Evolutionary conservation across 2,797 vertebrate genomes (phyloP).

Genomic region (Calcarius lapponicus): DNA sequence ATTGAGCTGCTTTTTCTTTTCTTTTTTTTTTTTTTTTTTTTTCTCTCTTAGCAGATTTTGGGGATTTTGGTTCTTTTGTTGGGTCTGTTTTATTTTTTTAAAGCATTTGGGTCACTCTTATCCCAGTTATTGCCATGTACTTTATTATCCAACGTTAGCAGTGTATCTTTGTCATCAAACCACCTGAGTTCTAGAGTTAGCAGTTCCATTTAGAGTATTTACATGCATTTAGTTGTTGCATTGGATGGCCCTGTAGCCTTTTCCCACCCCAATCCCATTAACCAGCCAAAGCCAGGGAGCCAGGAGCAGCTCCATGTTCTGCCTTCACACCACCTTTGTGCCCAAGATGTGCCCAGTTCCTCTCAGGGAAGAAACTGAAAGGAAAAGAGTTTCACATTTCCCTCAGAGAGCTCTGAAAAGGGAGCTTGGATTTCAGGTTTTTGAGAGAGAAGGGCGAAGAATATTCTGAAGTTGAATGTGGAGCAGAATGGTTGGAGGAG

Average conservation of each 20-base stretch:
- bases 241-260: neutral
- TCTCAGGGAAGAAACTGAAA: neutral
- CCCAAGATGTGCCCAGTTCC: neutral
- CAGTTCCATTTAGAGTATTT: slow-evolving; percentile 30
- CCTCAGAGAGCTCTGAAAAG: neutral
- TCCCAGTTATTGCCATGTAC: slow-evolving; percentile 58
- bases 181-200: slow-evolving; percentile 32
- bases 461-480: neutral
- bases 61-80: neutral
- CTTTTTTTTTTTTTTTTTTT: neutral
- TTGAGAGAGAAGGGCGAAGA: neutral
- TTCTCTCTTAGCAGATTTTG: slow-evolving; percentile 22
- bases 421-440: neutral
- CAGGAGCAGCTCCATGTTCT: neutral
- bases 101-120: slow-evolving; percentile 57
- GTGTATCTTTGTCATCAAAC: slow-evolving; percentile 39
- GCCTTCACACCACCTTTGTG: neutral
- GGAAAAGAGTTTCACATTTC: neutral
- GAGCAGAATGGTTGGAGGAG: neutral
- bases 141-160: slow-evolving; percentile 29
- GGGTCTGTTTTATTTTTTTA: neutral
- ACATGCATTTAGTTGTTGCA: slow-evolving; percentile 16
- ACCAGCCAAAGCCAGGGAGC: neutral
- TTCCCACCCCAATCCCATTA: neutral
- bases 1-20: slow-evolving; percentile 48